phyloP scores from a whole-genome alignment of 1,140 invertebrate species.

The Scaptomyza hsui region DNA sequence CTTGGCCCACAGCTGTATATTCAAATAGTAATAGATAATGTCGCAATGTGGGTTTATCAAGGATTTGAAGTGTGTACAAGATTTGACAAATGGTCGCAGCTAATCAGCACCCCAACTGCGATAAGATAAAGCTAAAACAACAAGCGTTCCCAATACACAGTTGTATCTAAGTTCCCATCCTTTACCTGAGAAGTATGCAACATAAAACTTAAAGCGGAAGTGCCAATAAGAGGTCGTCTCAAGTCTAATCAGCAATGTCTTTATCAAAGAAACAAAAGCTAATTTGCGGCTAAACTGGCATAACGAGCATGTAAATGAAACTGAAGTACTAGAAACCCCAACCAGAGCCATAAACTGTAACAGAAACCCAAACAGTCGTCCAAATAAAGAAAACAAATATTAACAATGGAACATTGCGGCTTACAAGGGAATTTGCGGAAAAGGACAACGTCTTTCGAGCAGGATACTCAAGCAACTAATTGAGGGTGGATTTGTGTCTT shows the following conservation, averaged over 20 bases:
- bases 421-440: conserved; percentile 16
- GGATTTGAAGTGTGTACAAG: conserved; percentile 33
- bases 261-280: conserved; percentile 50
- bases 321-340: conserved; percentile 25
- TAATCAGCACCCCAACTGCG: neutral
- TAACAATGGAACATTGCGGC: conserved; percentile 45
- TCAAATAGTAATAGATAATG: neutral
- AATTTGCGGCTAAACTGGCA: conserved; percentile 71
- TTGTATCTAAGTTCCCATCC: neutral
- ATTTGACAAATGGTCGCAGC: conserved; percentile 15
- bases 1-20: too few species aligned
- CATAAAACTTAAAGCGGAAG: conserved; percentile 55
- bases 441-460: conserved; percentile 49
- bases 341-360: conserved; percentile 57
- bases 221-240: conserved; percentile 61
- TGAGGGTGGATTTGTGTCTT: conserved; percentile 73
- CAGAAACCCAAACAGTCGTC: conserved; percentile 44
- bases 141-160: neutral
- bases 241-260: conserved; percentile 48
- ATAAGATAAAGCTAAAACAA: conserved; percentile 29
- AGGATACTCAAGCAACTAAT: conserved; percentile 55
- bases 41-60: conserved; percentile 22
- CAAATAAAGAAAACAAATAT: conserved; percentile 47
- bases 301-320: conserved; percentile 78
- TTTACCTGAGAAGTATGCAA: conserved; percentile 49